Evolutionary conservation across 2,113 vertebrate species (phyloP).

Genomic region (Mobula hypostoma): DNA sequence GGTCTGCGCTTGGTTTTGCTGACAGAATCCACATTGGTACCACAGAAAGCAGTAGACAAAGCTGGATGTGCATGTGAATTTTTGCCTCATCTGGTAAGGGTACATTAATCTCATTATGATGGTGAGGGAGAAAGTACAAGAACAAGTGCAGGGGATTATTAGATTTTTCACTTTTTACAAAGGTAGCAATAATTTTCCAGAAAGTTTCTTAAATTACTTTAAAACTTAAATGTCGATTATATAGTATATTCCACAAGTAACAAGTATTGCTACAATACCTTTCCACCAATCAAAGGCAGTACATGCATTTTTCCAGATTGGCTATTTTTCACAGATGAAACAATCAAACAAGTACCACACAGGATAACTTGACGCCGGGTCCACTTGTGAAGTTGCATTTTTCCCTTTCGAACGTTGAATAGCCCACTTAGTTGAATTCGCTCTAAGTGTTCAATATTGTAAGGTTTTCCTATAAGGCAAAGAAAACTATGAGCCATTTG

Average conservation of each 20-base stretch:
- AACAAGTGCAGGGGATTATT: too few species aligned
- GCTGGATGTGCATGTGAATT: too few species aligned
- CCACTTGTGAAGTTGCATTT: constrained; percentile 95
- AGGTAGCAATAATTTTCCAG: not conserved
- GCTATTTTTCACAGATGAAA: constrained; percentile 93
- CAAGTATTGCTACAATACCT: constrained; percentile 59
- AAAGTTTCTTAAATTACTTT: constrained; percentile 40
- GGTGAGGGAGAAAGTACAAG: too few species aligned
- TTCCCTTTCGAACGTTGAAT: constrained; percentile 95
- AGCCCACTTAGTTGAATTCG: constrained; percentile 90
- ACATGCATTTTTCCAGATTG: constrained; percentile 95
- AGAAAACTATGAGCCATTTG: constrained; percentile 42
- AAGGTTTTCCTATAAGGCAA: constrained; percentile 79
- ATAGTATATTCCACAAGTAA: not conserved
- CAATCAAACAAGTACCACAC: constrained; percentile 93
- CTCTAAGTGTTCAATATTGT: constrained; percentile 77
- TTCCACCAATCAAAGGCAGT: constrained; percentile 92
- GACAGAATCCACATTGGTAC: too few species aligned
- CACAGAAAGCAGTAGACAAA: too few species aligned
- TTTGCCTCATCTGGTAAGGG: too few species aligned
- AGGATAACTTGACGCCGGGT: constrained; percentile 90
- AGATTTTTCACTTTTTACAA: not conserved
- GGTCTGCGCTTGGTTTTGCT: too few species aligned
- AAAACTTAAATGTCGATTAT: constrained; percentile 5
- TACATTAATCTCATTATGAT: too few species aligned